Evolutionary conservation across 2,888 invertebrate genomes (phyloP).

Genomic region (Agrotis segetum): DNA sequence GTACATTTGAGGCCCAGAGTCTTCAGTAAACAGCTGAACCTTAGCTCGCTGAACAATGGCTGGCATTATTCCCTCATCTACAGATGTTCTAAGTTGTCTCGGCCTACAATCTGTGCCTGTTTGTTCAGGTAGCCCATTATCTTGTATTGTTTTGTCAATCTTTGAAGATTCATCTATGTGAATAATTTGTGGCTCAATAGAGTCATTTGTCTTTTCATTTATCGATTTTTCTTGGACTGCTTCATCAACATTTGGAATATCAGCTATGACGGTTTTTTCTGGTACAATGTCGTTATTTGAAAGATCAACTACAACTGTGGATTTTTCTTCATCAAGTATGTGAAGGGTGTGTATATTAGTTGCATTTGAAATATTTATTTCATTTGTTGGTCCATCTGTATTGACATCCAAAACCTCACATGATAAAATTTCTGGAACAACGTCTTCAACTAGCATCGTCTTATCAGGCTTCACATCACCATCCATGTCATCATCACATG

Average conservation of each 20-base stretch:
- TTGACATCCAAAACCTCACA: neutral
- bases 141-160: neutral
- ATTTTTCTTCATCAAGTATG: no score
- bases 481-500: conserved; percentile 11
- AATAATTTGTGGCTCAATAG: neutral
- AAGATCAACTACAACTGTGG: neutral
- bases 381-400: neutral
- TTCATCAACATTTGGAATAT: neutral
- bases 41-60: conserved; percentile 33
- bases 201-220: neutral
- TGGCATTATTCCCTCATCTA: conserved; percentile 9
- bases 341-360: no score
- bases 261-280: neutral
- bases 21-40: conserved; percentile 70
- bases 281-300: neutral
- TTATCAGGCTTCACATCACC: conserved; percentile 15
- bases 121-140: neutral
- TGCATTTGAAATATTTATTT: conserved; percentile 1
- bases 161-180: neutral
- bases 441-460: neutral
- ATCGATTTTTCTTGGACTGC: neutral
- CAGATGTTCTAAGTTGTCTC: neutral
- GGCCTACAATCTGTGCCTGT: neutral
- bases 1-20: conserved; percentile 76
- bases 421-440: neutral